Evolutionary conservation across 2,113 vertebrate species (phyloP).

Genomic region (Anoplopoma fimbria): DNA sequence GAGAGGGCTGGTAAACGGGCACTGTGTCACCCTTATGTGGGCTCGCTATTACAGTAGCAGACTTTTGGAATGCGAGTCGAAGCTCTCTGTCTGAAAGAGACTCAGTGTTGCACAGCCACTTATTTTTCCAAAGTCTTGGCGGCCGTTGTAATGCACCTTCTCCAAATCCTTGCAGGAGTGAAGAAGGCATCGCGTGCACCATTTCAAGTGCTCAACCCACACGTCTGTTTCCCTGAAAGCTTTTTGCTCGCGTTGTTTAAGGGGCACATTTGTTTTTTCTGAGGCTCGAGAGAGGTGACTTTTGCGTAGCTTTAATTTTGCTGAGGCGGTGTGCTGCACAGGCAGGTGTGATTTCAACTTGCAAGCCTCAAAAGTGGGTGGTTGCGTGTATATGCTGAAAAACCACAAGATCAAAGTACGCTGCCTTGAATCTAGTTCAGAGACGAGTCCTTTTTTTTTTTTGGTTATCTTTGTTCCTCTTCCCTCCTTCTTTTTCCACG

Average conservation of each 20-base stretch:
- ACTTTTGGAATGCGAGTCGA: constrained; percentile 65
- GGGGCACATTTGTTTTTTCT: constrained; percentile 58
- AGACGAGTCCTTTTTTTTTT: constrained; percentile 49
- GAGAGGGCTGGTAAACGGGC: constrained; percentile 47
- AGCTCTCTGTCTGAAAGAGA: constrained; percentile 62
- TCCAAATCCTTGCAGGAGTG: constrained; percentile 17
- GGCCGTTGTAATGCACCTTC: constrained; percentile 64
- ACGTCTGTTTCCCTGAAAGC: constrained; percentile 58
- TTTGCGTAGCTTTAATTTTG: constrained; percentile 61
- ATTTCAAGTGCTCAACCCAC: constrained; percentile 63
- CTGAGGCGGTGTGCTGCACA: constrained; percentile 66
- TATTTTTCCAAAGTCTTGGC: constrained; percentile 45
- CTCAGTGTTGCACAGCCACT: constrained; percentile 49
- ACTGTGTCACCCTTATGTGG: constrained; percentile 59
- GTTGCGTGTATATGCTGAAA: constrained; percentile 65
- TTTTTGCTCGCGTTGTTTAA: constrained; percentile 59
- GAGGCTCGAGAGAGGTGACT: constrained; percentile 55
- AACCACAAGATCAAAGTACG: constrained; percentile 79
- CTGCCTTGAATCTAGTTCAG: constrained; percentile 67
- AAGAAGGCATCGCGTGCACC: constrained; percentile 30
- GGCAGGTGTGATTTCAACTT: constrained; percentile 79
- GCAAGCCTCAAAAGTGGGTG: constrained; percentile 65
- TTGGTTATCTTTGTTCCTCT: constrained; percentile 49
- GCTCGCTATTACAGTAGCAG: constrained; percentile 62
- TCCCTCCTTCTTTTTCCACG: constrained; percentile 52